A percentile compares a stretch with the other conserved stretches of the same genome.
These are phyloP conservation scores for Acrocyrtus sp. DNA, from an alignment of 2,888 invertebrate genomes.

Conservation along the genomic window DNA sequence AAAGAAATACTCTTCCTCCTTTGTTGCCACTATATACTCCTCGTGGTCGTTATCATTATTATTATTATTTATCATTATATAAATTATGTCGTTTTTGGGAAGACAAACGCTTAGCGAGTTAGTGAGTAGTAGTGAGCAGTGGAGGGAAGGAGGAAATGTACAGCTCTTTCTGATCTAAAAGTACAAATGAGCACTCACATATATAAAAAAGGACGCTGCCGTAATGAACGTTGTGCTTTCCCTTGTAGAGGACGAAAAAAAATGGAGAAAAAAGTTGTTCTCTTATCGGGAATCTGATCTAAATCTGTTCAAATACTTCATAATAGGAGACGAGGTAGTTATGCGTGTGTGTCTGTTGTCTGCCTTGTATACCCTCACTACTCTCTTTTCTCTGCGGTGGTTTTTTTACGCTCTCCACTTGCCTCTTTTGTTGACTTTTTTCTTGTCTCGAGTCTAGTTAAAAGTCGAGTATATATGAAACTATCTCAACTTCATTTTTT, in stretches of 20 bases:
- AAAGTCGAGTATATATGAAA: too few relatives aligned
- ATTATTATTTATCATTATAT: background rate
- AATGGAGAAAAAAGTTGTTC: slow-evolving; percentile 29
- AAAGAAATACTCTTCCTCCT: too few relatives aligned
- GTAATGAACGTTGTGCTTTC: background rate
- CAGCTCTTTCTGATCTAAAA: background rate
- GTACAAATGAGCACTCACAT: background rate
- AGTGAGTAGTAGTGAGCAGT: background rate
- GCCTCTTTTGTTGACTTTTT: too few relatives aligned
- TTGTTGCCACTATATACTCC: background rate
- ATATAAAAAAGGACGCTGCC: background rate
- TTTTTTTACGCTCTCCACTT: too few relatives aligned
- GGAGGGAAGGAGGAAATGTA: background rate
- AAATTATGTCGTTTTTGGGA: background rate
- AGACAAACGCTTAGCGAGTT: background rate
- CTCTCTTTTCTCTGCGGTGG: too few relatives aligned
- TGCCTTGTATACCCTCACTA: too few relatives aligned
- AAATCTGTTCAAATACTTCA: slow-evolving; percentile 33
- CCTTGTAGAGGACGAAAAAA: background rate
- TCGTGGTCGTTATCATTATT: background rate
- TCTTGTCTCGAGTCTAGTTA: too few relatives aligned
- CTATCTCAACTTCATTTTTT: too few relatives aligned
- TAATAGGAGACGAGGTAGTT: too few relatives aligned
- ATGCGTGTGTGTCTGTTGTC: too few relatives aligned
- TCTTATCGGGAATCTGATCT: slow-evolving; percentile 22